Conservation (phyloP, 1,140 invertebrate species). For the Bombus sibiricus region DNA sequence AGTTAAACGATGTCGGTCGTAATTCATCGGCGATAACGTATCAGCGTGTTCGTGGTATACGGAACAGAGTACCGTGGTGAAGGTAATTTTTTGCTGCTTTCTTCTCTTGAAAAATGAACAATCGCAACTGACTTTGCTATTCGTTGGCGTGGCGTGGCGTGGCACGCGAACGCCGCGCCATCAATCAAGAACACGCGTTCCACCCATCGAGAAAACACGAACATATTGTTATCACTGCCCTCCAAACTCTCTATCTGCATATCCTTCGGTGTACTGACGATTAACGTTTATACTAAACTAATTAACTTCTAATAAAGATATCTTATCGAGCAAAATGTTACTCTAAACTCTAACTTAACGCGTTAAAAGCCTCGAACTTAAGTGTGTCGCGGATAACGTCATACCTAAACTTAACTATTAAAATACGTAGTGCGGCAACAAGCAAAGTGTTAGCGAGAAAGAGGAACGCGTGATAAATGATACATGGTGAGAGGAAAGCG, state of each 20-base stretch:
- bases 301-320: constrained; percentile 75
- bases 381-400: constrained; percentile 47
- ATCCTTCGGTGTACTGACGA: constrained; percentile 78
- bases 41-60: constrained; percentile 14
- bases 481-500: not conserved
- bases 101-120: not conserved
- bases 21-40: not conserved
- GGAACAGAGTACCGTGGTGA: constrained; percentile 12
- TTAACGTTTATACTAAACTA: constrained; percentile 77
- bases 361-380: constrained; percentile 4
- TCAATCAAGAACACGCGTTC: not conserved
- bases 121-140: not conserved
- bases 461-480: not conserved
- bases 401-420: constrained; percentile 43
- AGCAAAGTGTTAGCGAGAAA: not conserved
- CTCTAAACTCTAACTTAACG: constrained; percentile 57
- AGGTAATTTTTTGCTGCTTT: not conserved
- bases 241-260: constrained; percentile 74
- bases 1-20: not conserved
- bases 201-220: constrained; percentile 24
- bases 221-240: constrained; percentile 73
- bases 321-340: constrained; percentile 74
- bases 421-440: constrained; percentile 36
- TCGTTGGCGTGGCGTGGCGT: not conserved
- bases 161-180: not conserved